Conservation (phyloP, 2,797 vertebrate genomes). For the Allobates femoralis region DNA sequence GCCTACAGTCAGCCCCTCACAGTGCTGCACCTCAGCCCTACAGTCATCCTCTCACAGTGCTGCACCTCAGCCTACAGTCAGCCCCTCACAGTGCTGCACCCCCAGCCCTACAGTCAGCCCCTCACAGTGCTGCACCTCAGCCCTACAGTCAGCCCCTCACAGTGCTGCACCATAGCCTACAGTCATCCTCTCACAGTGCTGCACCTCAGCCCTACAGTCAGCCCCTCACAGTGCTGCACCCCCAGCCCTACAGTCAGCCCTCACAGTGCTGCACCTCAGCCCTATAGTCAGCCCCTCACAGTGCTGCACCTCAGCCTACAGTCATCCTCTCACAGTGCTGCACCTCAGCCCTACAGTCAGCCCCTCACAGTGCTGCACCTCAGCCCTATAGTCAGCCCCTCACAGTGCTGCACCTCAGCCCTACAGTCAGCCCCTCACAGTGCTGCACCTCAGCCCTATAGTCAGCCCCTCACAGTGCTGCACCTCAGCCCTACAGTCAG, state of each 20-base stretch:
- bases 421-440: too few species aligned
- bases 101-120: slow-evolving; percentile 43
- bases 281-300: slow-evolving; percentile 16
- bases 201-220: background rate
- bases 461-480: slow-evolving; percentile 28
- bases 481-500: too few species aligned
- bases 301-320: too few species aligned
- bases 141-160: slow-evolving; percentile 17
- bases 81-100: too few species aligned
- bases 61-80: too few species aligned
- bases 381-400: slow-evolving; percentile 22
- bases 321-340: too few species aligned
- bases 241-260: too few species aligned
- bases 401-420: too few species aligned
- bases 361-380: slow-evolving; percentile 9
- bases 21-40: background rate
- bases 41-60: slow-evolving; percentile 17
- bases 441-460: background rate
- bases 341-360: too few species aligned
- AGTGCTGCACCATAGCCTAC: too few species aligned
- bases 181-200: too few species aligned
- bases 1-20: too few species aligned
- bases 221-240: slow-evolving; percentile 26
- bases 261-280: background rate
- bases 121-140: background rate